Base-by-base conservation (phyloP, 2,113 vertebrate species). In the Trogon surrucura region DNA sequence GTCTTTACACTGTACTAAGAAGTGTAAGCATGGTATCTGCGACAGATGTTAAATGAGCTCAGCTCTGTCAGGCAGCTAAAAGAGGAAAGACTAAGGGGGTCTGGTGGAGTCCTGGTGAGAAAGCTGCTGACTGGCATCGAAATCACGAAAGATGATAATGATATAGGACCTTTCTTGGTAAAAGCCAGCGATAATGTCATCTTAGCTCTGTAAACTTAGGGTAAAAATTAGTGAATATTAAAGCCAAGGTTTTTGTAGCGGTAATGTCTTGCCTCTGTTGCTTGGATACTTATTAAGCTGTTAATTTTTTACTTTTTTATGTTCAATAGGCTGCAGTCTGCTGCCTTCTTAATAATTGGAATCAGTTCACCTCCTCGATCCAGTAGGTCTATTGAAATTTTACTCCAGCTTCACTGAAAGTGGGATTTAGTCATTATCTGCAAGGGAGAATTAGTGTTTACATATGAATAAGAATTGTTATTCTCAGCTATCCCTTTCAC, bases 11-110 rank as follows among this genome's bases (percentile, higher is more conserved):
- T 50, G 80, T 47, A 21, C 70, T 38, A 5, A 91, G 91, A 36
- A 54, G 53, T 20, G 53, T 30, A 19, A 74, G 77, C n/a, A 1
- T 60, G 84, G 66, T 45, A 44, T 69, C 65, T 41, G 80, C 70
- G 86, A 58, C 83, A 95, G 88, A 92, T 83, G 73, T 87, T 86
- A 75, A 85, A 88, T 21, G 80, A 95, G 83, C 80, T 89, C 93
- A 82, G 80, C 62, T 93, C 77, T 47, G 27, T 77, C 34, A 91
- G 80, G 61, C 38, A 50, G 73, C 61, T 84, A 54, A 86, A 85
- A 89, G 81, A 88, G 69, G 45, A 81, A 86, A 74, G 77, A 67
- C 44, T 74, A 13, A 95, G 65, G 88, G 83, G n/a, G 48, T 73
- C 45, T 53, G 41, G 48, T 62, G 61, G 48, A 92, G 70, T 29